phyloP scores from a whole-genome alignment of 92 coral and sea anemone genomes.

The Parazoanthus atlanticus region DNA sequence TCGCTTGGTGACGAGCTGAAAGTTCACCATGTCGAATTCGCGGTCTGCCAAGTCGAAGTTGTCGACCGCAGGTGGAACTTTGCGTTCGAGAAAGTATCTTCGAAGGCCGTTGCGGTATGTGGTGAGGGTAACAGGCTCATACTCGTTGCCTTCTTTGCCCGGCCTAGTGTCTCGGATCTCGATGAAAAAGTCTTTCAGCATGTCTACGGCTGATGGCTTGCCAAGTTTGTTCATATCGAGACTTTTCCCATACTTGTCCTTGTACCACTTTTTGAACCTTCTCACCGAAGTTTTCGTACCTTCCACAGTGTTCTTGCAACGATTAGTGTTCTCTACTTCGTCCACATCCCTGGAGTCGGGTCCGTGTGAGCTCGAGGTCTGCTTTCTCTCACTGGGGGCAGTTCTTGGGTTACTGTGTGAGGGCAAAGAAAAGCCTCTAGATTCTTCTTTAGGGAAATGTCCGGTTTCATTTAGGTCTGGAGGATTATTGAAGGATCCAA shows the following conservation, averaged over 20 bases:
- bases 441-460: conserved; percentile 67
- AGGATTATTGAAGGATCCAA: conserved; percentile 58
- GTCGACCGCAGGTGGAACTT: conserved; percentile 96
- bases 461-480: conserved; percentile 50
- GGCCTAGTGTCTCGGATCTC: conserved; percentile 99
- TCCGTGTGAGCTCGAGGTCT: conserved; percentile 55
- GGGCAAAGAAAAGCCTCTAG: conserved; percentile 64
- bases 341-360: conserved; percentile 91
- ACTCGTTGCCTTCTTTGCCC: conserved; percentile 99
- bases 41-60: conserved; percentile 99
- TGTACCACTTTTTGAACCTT: conserved; percentile 97
- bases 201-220: conserved; percentile 86
- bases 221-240: conserved; percentile 94
- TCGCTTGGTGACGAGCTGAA: conserved; percentile 95
- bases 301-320: conserved; percentile 98
- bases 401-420: conserved; percentile 62
- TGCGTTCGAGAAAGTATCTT: conserved; percentile 97
- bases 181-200: conserved; percentile 96
- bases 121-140: conserved; percentile 98
- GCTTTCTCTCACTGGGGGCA: conserved; percentile 57
- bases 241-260: conserved; percentile 95
- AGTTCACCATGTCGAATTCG: conserved; percentile 98
- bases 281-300: conserved; percentile 99
- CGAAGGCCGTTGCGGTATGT: conserved; percentile 98
- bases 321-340: conserved; percentile 95